Base-by-base conservation (phyloP, 1,140 invertebrate genomes). In the Drosophila sturtevanti region DNA sequence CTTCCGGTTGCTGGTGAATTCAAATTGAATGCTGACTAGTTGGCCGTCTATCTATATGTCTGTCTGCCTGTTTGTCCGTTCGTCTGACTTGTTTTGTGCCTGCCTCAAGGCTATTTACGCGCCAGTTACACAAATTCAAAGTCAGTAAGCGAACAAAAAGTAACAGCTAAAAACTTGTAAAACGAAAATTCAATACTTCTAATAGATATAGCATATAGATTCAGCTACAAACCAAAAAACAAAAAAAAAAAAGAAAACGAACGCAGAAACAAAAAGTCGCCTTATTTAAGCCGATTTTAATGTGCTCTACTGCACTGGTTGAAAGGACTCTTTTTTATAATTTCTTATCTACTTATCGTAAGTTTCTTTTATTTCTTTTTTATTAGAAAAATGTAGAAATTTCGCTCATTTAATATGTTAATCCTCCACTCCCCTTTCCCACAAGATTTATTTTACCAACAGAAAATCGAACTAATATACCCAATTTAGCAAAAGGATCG, bases 61-160 rank as follows among this genome's bases (percentile, higher is more conserved):
- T 16, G 24, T 35, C 31, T 1, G 55, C 12, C 21, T 10, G 7
- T 31, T 31, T n/a, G n/a, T n/a, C n/a, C n/a, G n/a, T n/a, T n/a
- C n/a, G n/a, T n/a, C n/a, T n/a, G n/a, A n/a, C n/a, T n/a, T n/a
- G n/a, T 31, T 31, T 2, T 31, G 27, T 31, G 27, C 27, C 54
- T 55, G 56, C 18, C 72, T 72, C 72, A 78, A 71, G 72, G 76
- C 59, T 71, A 66, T 77, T 77, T 74, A 60, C 38, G 71, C 71
- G 75, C 35, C 60, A 68, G 60, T 67, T 66, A 71, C 59, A 75
- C 60, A 64, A 71, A 70, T 66, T 67, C 67, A 77, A 77, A 48
- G 41, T 48, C 41, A 48, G 41, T 48, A 48, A 48, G 10, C 16
- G 41, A 48, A 18, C 9, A 44, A 44, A 48, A 48, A 68, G 41